phyloP scores from a whole-genome alignment of 2,888 invertebrate species.

The Cryptocephalus moraei region DNA sequence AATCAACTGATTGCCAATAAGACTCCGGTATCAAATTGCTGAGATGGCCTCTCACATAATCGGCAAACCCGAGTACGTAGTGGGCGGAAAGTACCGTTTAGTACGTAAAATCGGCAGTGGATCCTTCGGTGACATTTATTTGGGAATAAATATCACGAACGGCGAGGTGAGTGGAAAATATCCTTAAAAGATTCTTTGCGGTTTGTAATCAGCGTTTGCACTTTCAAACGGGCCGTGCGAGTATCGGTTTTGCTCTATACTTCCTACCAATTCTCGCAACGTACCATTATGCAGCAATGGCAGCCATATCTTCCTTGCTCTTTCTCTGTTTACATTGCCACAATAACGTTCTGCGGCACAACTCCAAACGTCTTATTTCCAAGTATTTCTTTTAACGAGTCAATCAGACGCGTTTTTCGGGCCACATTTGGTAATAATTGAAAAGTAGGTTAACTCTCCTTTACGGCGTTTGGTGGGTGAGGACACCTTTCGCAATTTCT shows the following conservation, averaged over 20 bases:
- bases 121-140: constrained; percentile 98
- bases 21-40: constrained; percentile 30
- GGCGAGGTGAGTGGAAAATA: constrained; percentile 59
- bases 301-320: constrained; percentile 22
- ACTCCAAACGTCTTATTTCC: no score
- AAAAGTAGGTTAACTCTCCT: constrained; percentile 35
- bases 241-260: no score
- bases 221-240: no score
- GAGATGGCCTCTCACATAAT: constrained; percentile 35
- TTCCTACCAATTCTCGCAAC: no score
- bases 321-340: constrained; percentile 16
- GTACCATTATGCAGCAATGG: constrained; percentile 13
- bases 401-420: no score
- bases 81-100: constrained; percentile 89
- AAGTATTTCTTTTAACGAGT: no score
- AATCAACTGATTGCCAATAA: constrained; percentile 30
- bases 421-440: constrained; percentile 23
- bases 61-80: constrained; percentile 62
- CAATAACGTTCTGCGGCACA: no score
- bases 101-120: constrained; percentile 97
- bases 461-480: background rate
- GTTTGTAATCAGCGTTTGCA: no score
- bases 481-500: constrained; percentile 28
- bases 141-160: constrained; percentile 84
- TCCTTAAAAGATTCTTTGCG: no score